Percentiles rank a stretch among this genome's conserved stretches.
These are phyloP conservation scores for Gulo gulo DNA, from an alignment of 2,113 vertebrate species.

Conservation along the genomic window DNA sequence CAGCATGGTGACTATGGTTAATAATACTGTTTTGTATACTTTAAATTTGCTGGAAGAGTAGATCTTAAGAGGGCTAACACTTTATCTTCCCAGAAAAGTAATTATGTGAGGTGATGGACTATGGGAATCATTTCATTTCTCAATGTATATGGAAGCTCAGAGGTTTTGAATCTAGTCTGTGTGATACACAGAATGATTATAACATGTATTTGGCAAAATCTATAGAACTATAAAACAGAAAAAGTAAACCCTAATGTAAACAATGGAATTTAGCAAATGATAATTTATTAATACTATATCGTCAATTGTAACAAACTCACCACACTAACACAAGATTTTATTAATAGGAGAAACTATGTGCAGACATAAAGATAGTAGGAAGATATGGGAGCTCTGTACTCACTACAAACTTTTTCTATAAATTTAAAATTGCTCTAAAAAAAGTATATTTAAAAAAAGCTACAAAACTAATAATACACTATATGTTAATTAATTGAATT, in stretches of 20 bases:
- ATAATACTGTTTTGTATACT: not conserved
- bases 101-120: not conserved
- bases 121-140: not conserved
- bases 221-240: not conserved
- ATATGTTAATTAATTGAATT: too few relatives aligned
- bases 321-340: not conserved
- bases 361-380: not conserved
- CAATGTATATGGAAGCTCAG: not conserved
- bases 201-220: not conserved
- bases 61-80: not conserved
- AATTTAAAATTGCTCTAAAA: not conserved
- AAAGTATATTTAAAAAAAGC: not conserved
- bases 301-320: not conserved
- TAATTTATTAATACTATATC: not conserved
- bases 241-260: not conserved
- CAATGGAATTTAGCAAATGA: not conserved
- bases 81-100: not conserved
- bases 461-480: not conserved
- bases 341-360: not conserved
- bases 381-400: not conserved
- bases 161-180: not conserved
- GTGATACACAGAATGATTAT: not conserved
- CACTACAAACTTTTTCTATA: not conserved
- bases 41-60: not conserved
- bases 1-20: not conserved